Conservation (phyloP, 1,140 invertebrate genomes). For the Tetramorium parvispinum region DNA sequence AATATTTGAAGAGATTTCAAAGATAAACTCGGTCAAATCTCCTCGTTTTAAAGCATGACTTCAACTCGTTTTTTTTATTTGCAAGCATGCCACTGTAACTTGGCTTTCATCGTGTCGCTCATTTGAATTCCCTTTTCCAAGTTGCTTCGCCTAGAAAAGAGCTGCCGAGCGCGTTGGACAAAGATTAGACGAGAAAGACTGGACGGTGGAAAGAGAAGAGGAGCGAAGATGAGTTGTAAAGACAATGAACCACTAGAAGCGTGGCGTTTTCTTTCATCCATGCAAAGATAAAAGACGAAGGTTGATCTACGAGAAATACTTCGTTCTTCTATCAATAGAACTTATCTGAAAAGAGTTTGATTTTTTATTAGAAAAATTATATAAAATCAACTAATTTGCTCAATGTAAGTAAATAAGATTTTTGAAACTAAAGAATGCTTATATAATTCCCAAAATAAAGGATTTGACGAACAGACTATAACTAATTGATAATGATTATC, state of each 20-base stretch:
- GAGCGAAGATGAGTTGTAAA: conserved; percentile 45
- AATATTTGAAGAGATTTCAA: conserved; percentile 54
- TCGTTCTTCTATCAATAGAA: background rate
- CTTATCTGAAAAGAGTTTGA: background rate
- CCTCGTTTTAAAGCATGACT: conserved; percentile 45
- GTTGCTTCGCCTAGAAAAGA: conserved; percentile 47
- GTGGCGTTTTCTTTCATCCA: conserved; percentile 61
- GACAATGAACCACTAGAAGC: conserved; percentile 49
- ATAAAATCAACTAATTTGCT: background rate
- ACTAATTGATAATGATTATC: background rate
- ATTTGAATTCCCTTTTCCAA: conserved; percentile 56
- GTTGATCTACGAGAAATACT: background rate
- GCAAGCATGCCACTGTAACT: conserved; percentile 51
- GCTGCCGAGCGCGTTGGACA: conserved; percentile 13
- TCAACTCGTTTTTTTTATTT: conserved; percentile 25
- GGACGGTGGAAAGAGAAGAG: conserved; percentile 17
- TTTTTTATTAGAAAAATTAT: background rate
- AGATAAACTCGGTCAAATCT: conserved; percentile 57
- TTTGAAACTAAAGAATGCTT: background rate
- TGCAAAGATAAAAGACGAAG: conserved; percentile 55
- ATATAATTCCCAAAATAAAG: background rate
- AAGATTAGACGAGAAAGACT: conserved; percentile 37
- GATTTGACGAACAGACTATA: background rate
- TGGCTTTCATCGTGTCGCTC: conserved; percentile 53
- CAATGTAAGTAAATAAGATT: background rate